Evolutionary conservation across 2,113 vertebrate species (phyloP).

Genomic region (Ia io): DNA sequence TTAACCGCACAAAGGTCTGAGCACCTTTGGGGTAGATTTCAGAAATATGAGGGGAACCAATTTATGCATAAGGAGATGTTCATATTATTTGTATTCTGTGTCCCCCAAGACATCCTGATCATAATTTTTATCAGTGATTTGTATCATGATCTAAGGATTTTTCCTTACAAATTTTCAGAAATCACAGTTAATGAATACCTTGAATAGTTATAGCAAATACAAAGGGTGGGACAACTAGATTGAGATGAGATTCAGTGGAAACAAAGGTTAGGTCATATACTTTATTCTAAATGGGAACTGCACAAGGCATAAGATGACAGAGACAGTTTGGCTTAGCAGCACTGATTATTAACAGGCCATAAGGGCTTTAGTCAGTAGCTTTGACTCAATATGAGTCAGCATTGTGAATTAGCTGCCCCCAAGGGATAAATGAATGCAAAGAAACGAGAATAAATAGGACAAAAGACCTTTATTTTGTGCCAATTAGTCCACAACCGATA

Average conservation of each 20-base stretch:
- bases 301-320: neutral
- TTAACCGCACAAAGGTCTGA: neutral
- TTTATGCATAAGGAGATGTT: neutral
- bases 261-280: neutral
- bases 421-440: neutral
- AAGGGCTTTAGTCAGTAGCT: neutral
- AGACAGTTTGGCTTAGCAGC: neutral
- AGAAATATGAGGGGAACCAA: neutral
- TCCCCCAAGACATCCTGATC: neutral
- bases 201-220: neutral
- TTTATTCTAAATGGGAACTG: neutral
- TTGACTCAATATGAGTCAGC: neutral
- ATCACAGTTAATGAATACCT: neutral
- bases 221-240: neutral
- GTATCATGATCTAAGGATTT: neutral
- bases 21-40: neutral
- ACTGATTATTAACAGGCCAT: neutral
- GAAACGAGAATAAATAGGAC: neutral
- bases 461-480: neutral
- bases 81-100: neutral
- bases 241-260: neutral
- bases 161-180: slow-evolving; percentile 9
- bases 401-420: neutral
- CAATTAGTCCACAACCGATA: neutral
- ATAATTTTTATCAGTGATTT: neutral